phyloP scores from a whole-genome alignment of 37 sponge, comb jelly and placozoan genomes.

The Diacarnus erythraeanus region DNA sequence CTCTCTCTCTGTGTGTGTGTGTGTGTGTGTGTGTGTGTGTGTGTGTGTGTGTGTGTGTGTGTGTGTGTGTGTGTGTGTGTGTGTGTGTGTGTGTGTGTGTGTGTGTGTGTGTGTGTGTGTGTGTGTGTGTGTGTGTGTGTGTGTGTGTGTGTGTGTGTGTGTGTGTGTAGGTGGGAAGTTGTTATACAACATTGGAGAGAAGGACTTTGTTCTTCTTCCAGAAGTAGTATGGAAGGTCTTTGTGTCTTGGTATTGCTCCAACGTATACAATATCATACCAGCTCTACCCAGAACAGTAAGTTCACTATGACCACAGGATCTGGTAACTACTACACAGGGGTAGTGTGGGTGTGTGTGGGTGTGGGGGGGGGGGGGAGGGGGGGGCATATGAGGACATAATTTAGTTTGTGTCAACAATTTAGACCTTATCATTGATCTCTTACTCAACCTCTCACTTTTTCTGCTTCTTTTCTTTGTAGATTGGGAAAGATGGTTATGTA shows the following conservation, averaged over 20 bases:
- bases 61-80: too few species aligned
- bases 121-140: conserved; percentile 21
- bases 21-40: too few species aligned
- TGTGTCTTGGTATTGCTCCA: conserved; percentile 79
- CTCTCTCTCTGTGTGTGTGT: too few species aligned
- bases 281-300: conserved; percentile 78
- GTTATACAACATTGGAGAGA: conserved; percentile 20
- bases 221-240: conserved; percentile 88
- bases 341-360: neutral
- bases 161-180: conserved; percentile 54
- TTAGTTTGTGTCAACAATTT: too few species aligned
- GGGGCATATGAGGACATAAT: neutral
- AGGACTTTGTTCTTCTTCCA: conserved; percentile 78
- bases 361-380: neutral
- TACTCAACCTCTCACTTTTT: neutral
- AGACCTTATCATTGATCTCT: too few species aligned
- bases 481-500: conserved; percentile 33
- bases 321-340: too few species aligned
- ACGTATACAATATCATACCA: conserved; percentile 26
- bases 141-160: neutral
- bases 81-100: conserved; percentile 17
- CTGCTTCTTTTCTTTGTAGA: neutral
- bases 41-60: too few species aligned
- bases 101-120: neutral
- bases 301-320: too few species aligned